phyloP scores from a whole-genome alignment of 2,888 invertebrate genomes.

The Labia minor region DNA sequence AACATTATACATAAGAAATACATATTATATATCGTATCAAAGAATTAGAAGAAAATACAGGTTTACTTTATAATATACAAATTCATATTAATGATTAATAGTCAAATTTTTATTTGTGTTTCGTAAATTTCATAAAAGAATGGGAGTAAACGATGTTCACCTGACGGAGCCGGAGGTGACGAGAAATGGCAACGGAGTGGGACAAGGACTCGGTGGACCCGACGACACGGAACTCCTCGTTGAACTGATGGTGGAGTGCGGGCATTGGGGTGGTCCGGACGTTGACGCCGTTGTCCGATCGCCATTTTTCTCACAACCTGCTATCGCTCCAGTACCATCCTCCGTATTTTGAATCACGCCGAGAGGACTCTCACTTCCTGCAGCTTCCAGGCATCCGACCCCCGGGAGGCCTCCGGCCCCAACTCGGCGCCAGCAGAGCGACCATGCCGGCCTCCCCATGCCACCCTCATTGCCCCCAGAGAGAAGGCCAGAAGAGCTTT shows the following conservation, averaged over 20 bases:
- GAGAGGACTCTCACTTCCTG: background rate
- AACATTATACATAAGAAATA: too few relatives aligned
- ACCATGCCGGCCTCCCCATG: conserved; percentile 21
- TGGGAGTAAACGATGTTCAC: too few relatives aligned
- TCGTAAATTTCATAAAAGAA: too few relatives aligned
- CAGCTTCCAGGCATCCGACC: conserved; percentile 2
- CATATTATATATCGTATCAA: too few relatives aligned
- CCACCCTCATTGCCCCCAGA: background rate
- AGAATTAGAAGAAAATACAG: too few relatives aligned
- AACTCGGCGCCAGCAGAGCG: conserved; percentile 21
- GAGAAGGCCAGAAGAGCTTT: too few relatives aligned
- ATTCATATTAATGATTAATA: too few relatives aligned
- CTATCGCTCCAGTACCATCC: conserved; percentile 15
- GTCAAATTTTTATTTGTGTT: too few relatives aligned
- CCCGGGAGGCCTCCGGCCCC: background rate
- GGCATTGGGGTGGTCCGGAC: conserved; percentile 54
- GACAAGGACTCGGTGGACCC: conserved; percentile 56
- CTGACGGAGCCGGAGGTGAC: conserved; percentile 60
- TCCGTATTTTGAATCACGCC: conserved; percentile 9
- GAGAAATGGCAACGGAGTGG: conserved; percentile 63
- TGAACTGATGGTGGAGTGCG: conserved; percentile 58
- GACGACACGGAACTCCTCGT: conserved; percentile 54
- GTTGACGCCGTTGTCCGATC: conserved; percentile 31
- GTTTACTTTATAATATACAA: too few relatives aligned
- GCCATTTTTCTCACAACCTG: conserved; percentile 23